A percentile compares a stretch with the other conserved stretches of the same genome.
Evolutionary conservation across 2,888 invertebrate species (phyloP).

Genomic region (Listrodromus nycthemerus): DNA sequence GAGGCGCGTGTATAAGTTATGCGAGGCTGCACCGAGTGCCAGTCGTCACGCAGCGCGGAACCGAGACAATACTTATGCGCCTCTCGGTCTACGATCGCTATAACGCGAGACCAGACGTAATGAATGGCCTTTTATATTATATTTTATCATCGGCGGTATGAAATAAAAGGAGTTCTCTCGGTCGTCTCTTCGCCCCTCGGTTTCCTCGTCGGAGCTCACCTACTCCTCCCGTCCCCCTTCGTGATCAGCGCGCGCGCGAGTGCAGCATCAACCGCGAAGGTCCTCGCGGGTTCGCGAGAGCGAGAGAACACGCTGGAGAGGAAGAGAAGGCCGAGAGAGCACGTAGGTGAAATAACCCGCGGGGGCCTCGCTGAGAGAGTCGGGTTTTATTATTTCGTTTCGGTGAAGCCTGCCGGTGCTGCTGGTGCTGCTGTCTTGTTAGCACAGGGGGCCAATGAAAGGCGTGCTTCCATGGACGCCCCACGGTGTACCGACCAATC

Average conservation of each 20-base stretch:
- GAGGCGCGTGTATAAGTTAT: neutral
- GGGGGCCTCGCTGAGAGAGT: conserved; percentile 42
- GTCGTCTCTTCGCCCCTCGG: conserved; percentile 13
- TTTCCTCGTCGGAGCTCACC: conserved; percentile 6
- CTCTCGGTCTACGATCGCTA: conserved; percentile 11
- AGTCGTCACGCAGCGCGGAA: conserved; percentile 59
- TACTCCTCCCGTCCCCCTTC: conserved; percentile 11
- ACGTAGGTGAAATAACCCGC: conserved; percentile 20
- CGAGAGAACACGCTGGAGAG: conserved; percentile 38
- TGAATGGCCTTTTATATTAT: conserved; percentile 78
- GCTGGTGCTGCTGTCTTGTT: conserved; percentile 81
- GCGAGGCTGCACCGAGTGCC: conserved; percentile 12
- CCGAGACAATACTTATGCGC: conserved; percentile 54
- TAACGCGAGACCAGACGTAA: conserved; percentile 68
- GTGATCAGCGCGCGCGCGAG: conserved; percentile 11
- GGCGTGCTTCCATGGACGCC: conserved; percentile 82
- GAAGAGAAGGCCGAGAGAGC: conserved; percentile 13
- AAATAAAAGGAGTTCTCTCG: conserved; percentile 70
- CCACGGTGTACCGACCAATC: conserved; percentile 80
- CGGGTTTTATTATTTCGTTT: conserved; percentile 82
- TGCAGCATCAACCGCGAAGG: conserved; percentile 18
- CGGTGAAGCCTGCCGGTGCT: conserved; percentile 52
- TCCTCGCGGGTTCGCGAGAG: conserved; percentile 45
- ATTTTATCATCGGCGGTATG: conserved; percentile 71
- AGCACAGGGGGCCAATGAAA: conserved; percentile 81